These are phyloP conservation scores for Nycticorax nycticorax DNA, from an alignment of 2,113 vertebrate species.

Conservation along the genomic window DNA sequence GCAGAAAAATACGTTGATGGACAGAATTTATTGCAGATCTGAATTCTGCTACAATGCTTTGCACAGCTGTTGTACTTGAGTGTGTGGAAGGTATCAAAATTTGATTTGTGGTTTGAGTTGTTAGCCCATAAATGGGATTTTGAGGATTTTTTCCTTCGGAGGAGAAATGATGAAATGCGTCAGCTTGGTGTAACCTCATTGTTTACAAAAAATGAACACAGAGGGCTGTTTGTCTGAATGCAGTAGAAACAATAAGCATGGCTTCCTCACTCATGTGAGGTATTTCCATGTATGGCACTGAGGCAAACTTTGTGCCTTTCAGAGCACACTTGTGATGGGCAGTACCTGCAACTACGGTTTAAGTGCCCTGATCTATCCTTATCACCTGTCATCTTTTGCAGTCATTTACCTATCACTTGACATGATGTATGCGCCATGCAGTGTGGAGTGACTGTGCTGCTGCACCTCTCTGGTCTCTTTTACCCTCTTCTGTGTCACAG, in stretches of 20 bases:
- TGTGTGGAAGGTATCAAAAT: background rate
- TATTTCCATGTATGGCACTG: background rate
- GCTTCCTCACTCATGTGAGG: background rate
- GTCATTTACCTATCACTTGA: background rate
- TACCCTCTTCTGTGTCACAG: background rate
- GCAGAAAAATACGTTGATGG: background rate
- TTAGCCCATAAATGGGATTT: background rate
- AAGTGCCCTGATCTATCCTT: background rate
- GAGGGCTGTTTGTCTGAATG: background rate
- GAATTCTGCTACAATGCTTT: background rate
- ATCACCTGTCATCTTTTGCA: background rate
- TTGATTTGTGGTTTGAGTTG: background rate
- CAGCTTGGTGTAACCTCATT: background rate
- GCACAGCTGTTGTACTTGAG: background rate
- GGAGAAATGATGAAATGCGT: background rate
- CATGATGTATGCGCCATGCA: background rate
- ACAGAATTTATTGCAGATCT: background rate
- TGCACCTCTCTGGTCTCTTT: background rate
- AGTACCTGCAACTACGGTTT: background rate
- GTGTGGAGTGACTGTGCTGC: background rate
- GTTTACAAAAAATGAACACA: background rate
- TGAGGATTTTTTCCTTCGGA: background rate
- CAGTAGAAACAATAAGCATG: background rate
- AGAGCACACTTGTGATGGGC: background rate
- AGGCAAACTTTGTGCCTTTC: background rate